Conservation (phyloP, 2,113 vertebrate species). For the Machaerirhynchus nigripectus region DNA sequence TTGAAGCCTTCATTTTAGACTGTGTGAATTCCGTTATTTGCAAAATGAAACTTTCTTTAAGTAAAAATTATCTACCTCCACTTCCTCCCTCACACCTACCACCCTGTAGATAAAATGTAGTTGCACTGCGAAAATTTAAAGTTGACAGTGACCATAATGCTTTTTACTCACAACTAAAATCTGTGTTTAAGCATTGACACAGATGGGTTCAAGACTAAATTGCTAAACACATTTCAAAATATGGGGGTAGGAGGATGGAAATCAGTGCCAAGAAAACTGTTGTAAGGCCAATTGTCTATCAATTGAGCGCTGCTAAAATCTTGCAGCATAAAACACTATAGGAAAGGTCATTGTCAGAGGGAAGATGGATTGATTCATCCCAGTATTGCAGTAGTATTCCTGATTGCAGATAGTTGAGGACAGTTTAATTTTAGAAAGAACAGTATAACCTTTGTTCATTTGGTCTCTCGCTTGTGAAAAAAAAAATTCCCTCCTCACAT, state of each 20-base stretch:
- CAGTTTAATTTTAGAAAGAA: background rate
- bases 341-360: background rate
- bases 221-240: background rate
- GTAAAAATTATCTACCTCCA: background rate
- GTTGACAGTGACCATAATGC: background rate
- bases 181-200: background rate
- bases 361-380: background rate
- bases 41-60: background rate
- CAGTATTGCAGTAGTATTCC: background rate
- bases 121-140: background rate
- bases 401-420: background rate
- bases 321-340: background rate
- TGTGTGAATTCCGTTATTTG: rapidly evolving
- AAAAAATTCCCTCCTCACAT: background rate
- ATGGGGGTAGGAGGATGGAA: background rate
- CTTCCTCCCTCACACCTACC: background rate
- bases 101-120: background rate
- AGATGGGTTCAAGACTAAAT: background rate
- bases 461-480: background rate
- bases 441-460: background rate
- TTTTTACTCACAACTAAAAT: background rate
- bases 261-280: background rate
- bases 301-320: background rate
- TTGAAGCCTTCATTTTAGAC: background rate
- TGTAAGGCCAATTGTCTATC: background rate